Percentiles rank a stretch among this genome's conserved stretches.
Evolutionary conservation across 2,888 invertebrate genomes (phyloP).

Genomic region (Selenia dentaria): DNA sequence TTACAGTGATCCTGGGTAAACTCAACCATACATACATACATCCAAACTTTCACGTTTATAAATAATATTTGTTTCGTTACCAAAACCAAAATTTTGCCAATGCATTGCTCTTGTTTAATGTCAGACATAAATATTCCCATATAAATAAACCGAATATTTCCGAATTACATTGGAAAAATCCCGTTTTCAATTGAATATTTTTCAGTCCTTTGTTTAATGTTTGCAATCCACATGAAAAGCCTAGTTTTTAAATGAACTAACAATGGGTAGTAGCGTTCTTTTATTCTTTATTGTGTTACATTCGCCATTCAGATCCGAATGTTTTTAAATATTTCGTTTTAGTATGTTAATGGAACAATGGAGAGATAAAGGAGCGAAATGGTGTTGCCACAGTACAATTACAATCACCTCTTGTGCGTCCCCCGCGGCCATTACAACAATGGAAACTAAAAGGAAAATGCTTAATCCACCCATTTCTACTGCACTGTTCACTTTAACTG

Average conservation of each 20-base stretch:
- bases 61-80: too few species aligned
- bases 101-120: too few species aligned
- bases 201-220: constrained; percentile 10
- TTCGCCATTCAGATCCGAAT: constrained; percentile 7
- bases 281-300: constrained; percentile 15
- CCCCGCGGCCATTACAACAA: constrained; percentile 28
- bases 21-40: too few species aligned
- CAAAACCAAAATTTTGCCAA: too few species aligned
- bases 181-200: constrained; percentile 4
- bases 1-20: too few species aligned
- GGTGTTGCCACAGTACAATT: constrained; percentile 44
- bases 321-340: constrained; percentile 16
- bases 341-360: constrained; percentile 12
- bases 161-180: too few species aligned
- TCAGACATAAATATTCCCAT: too few species aligned
- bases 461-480: constrained; percentile 48
- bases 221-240: constrained; percentile 23
- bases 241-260: constrained; percentile 13
- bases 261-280: constrained; percentile 16
- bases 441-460: constrained; percentile 41
- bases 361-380: constrained; percentile 26
- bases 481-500: constrained; percentile 60
- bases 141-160: too few species aligned
- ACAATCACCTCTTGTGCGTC: constrained; percentile 49
- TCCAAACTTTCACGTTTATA: too few species aligned